Evolutionary conservation across 2,888 invertebrate species (phyloP), one percentile per base, ranked within the genome.

Genomic region (Macroteleia sp.): DNA sequence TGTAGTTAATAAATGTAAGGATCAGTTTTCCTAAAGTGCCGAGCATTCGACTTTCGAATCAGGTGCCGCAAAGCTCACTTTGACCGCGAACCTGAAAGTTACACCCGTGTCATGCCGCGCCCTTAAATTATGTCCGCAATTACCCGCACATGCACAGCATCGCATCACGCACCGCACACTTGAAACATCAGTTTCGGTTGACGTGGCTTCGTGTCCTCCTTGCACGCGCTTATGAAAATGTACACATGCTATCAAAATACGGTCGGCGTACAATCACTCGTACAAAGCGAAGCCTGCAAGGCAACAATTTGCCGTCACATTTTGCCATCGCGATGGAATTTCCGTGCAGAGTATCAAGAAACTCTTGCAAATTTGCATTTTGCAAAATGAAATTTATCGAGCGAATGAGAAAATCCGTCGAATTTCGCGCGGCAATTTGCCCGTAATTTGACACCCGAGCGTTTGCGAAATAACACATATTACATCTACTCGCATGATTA

Each of bases 61-160:
- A 34, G 57, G 50, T 66, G 59, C 73, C 62, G 79, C 57, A 59
- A 70, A 59, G 81, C 57, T 76, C 69, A 66, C 28, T 69, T 59
- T 66, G 64, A 64, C 42, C 64, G 70, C 54, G 62, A 20, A 30
- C 46, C 50, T 59, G 59, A 78, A 82, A 82, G 82, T 84, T 82
- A 82, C 84, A 83, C 83, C 78, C 82, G 82, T 79, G 82, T 81
- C 77, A 82, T 77, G 84, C 82, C 85, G 87, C 86, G 80, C 77
- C 77, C 87, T 88, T 88, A 87, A 89, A 88, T 89, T 88, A 88
- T 87, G 81, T 87, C 81, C 84, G 83, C 88, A 87, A 88, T 89
- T 89, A 88, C 86, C 83, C 75, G 83, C 81, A 61, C 81, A 81
- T 78, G 79, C 59, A 75, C 36, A 56, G 64, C 62, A 56, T 67